Evolutionary conservation across 2,888 invertebrate species (phyloP).

Genomic region (Spodoptera exigua): DNA sequence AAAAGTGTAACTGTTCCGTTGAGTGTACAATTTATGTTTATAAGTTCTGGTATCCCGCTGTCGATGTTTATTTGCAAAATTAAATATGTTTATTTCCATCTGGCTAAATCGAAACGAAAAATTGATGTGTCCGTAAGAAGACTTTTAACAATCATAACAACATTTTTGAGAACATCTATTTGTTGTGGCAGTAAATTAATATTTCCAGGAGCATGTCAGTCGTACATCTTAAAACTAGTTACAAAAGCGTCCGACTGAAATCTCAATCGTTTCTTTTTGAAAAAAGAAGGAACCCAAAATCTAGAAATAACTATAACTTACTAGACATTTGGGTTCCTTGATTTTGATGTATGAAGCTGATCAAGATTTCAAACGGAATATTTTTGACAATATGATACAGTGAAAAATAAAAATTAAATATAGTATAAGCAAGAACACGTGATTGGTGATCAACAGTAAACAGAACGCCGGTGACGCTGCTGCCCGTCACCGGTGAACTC

Average conservation of each 20-base stretch:
- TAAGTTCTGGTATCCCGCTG: too few relatives aligned
- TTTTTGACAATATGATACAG: slow-evolving; percentile 25
- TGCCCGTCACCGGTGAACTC: slow-evolving; percentile 2
- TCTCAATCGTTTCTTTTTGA: not conserved
- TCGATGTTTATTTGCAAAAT: too few relatives aligned
- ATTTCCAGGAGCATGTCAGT: slow-evolving; percentile 2
- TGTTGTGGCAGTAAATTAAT: not conserved
- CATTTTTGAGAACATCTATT: not conserved
- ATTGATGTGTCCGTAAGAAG: too few relatives aligned
- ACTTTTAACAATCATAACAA: too few relatives aligned
- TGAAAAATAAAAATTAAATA: not conserved
- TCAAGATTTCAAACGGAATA: slow-evolving; percentile 14
- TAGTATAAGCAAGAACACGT: not conserved
- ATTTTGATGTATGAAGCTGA: slow-evolving; percentile 1
- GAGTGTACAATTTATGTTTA: too few relatives aligned
- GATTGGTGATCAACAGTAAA: too few relatives aligned
- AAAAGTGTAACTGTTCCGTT: too few relatives aligned
- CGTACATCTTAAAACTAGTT: slow-evolving; percentile 1
- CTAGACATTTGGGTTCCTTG: not conserved
- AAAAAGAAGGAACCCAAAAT: not conserved
- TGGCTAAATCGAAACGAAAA: too few relatives aligned
- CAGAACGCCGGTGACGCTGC: not conserved
- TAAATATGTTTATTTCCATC: too few relatives aligned
- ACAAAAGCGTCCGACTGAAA: slow-evolving; percentile 15
- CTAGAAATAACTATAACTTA: not conserved